These are phyloP conservation scores for Leptinotarsa haldemani DNA, from an alignment of 2,888 invertebrate species.

Conservation along the genomic window DNA sequence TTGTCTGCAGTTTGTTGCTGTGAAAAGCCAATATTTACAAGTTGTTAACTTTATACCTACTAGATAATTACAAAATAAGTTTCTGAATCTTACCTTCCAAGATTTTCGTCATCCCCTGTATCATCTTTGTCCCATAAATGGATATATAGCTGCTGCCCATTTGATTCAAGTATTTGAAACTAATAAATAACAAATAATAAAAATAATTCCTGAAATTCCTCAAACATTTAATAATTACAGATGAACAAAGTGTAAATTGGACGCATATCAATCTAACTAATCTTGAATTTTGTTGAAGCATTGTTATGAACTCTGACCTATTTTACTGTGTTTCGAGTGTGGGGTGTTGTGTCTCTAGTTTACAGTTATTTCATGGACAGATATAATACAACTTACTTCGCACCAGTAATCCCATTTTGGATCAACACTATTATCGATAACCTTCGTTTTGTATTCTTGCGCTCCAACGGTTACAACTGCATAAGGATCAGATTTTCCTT, in stretches of 20 bases:
- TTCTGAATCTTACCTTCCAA: slow-evolving; percentile 80
- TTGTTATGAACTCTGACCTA: not conserved
- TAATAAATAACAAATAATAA: slow-evolving; percentile 47
- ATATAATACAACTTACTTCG: slow-evolving; percentile 78
- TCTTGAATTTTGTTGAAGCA: not conserved
- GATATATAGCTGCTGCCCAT: slow-evolving; percentile 80
- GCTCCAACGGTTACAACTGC: slow-evolving; percentile 92
- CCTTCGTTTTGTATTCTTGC: slow-evolving; percentile 92
- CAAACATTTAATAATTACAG: not conserved
- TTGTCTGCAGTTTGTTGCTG: slow-evolving; percentile 25
- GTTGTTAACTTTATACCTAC: not conserved
- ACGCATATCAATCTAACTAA: not conserved
- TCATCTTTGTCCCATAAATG: slow-evolving; percentile 90
- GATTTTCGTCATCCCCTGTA: slow-evolving; percentile 84
- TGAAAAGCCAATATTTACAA: not conserved
- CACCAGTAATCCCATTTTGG: slow-evolving; percentile 99
- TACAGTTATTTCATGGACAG: slow-evolving; percentile 13
- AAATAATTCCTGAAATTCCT: slow-evolving; percentile 19
- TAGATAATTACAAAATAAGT: not conserved
- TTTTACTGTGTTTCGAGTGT: slow-evolving; percentile 20
- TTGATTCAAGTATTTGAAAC: slow-evolving; percentile 71
- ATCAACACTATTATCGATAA: slow-evolving; percentile 92
- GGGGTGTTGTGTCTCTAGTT: slow-evolving; percentile 37
- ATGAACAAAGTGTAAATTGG: slow-evolving; percentile 20
- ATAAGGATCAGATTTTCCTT: slow-evolving; percentile 98